Base-by-base conservation (phyloP, 1,140 invertebrate species). In the Papilio dardanus region DNA sequence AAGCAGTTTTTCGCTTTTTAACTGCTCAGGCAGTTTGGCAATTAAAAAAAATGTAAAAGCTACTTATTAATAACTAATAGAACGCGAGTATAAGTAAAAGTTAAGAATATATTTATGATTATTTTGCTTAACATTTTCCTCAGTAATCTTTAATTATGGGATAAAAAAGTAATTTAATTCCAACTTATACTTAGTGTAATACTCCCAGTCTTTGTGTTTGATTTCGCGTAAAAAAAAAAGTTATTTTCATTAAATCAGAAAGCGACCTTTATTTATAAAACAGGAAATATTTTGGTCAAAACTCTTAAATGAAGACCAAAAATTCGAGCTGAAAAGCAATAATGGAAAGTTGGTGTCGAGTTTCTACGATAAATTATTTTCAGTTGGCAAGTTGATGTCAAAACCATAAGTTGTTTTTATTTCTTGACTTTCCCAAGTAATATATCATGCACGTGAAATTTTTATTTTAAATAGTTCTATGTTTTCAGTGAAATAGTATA, bases 311-410 rank as follows among this genome's bases (percentile, higher is more conserved):
- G 54, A 58, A 58, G 74, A 69, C 74, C 74, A 78, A 74, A 71
- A 71, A 75, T 37, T 33, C 71, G 3, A 71, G 75, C 54, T 31
- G 12, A 40, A 77, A 75, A 74, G 71, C 75, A 80, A 80, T 77
- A 79, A 79, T 77, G 76, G 71, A 77, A 74, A 80, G 76, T 82
- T 71, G 77, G 79, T 78, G 76, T 80, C 46, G 73, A 76, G 75
- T 69, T 71, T 62, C 30, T 77, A 75, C 80, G 21, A 86, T 86
- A 86, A 86, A 84, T 86, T 83, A 80, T 80, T 83, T 84, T 79
- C 79, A 79, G 74, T 73, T 76, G 74, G 77, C 62, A 77, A 82
- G 76, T 75, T 80, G 79, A 77, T 78, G 77, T 79, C 78, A 81
- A 68, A 76, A 71, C 68, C 66, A 74, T 76, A 74, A 75, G 37